phyloP scores from a whole-genome alignment of 1,140 invertebrate species.

The Tribolium castaneum region DNA sequence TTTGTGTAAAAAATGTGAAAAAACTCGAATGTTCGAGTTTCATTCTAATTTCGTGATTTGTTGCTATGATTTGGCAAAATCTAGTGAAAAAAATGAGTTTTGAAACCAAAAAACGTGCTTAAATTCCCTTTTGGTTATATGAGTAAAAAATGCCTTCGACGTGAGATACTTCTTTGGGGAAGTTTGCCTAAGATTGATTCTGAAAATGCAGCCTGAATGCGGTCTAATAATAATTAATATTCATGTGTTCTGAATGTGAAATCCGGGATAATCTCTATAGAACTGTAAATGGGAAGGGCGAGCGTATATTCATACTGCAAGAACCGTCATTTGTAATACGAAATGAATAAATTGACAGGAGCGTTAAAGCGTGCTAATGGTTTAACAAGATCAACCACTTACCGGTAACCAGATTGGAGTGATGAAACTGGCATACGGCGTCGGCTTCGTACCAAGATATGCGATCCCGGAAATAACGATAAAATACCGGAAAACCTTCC shows the following conservation, averaged over 20 bases:
- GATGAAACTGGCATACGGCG: constrained; percentile 81
- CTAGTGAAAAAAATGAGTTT: no score
- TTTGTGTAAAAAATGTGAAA: no score
- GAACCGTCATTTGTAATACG: background rate
- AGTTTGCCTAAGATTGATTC: no score
- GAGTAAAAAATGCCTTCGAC: no score
- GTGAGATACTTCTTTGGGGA: no score
- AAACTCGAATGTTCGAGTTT: no score
- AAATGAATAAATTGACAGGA: constrained; percentile 16
- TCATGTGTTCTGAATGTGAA: background rate
- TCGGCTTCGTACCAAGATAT: constrained; percentile 84
- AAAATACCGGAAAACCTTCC: constrained; percentile 80
- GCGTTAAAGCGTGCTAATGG: background rate
- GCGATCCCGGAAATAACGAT: constrained; percentile 80
- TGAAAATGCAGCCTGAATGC: no score
- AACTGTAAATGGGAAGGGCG: background rate
- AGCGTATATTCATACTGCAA: background rate
- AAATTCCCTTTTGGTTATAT: no score
- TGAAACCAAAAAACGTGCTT: no score
- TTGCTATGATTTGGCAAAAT: no score
- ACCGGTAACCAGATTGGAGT: constrained; percentile 80
- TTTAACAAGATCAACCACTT: constrained; percentile 55
- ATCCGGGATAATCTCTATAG: background rate
- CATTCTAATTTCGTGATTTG: no score
- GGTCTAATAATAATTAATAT: background rate